Base-by-base conservation (phyloP, 2,888 invertebrate genomes). In the Nemotelus nigrinus region DNA sequence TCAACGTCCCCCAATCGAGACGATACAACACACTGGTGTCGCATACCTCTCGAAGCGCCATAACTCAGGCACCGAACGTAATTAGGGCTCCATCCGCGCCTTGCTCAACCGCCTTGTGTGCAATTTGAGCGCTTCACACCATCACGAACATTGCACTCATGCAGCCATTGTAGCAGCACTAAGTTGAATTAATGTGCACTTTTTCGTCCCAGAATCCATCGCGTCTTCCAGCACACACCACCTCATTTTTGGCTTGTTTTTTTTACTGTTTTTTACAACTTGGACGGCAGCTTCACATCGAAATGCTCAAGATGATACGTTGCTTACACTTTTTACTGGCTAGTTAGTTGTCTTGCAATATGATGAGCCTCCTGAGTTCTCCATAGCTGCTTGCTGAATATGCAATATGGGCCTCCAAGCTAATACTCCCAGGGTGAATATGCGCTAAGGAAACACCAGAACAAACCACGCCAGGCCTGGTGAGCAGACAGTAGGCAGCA, bases 81-180 rank as follows among this genome's bases (percentile, higher is more conserved):
- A 70, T 70, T 70, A 70, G 43, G 55, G 41, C n/a, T 8, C 53
- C 10, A 41, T 70, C 55, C 70, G 70, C 70, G 55, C 70, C 70
- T 70, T 43, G 47, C 53, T 3, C 3, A 41, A 43, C 70, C 55
- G 55, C 70, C 55, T 70, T 43, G 43, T 47, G 25, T 55, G 70
- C 70, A 70, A 53, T 70, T 70, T 53, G 70, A 70, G 25, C 70
- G 50, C 10, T 70, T 70, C 70, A 55, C 70, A 70, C 70, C 70
- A 70, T 70, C 53, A 10, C 4, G 70, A 70, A 8, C 41, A 41
- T 47, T 8, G 45, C 45, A 44, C 3, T 70, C 41, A 39, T 6
- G 50, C 53, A 8, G 4, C 70, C 70, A 70, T 70, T 70, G 70
- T 10, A 53, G 55, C 70, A 55, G 53, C 70, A 70, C 70, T 41